A percentile compares a stretch with the other conserved stretches of the same genome.
These are phyloP conservation scores for Mus spicilegus DNA, from an alignment of 2,113 vertebrate species.

Conservation along the genomic window DNA sequence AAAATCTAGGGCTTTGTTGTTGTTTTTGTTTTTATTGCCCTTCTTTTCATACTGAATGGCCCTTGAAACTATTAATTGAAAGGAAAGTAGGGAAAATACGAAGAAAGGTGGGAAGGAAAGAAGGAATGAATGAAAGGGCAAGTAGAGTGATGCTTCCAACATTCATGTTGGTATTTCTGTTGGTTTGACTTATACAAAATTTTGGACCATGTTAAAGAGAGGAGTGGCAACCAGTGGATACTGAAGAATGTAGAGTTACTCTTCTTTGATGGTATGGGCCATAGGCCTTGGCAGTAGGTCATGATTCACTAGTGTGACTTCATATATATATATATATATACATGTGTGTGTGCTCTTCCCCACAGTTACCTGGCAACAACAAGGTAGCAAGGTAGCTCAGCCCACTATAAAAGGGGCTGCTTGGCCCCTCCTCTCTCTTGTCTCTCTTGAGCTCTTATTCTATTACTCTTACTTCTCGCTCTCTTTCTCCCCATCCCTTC, in stretches of 20 bases:
- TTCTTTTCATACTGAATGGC: background rate
- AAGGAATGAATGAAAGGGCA: accelerated
- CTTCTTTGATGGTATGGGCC: background rate
- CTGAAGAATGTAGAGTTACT: background rate
- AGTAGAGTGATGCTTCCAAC: accelerated
- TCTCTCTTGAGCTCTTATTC: too few relatives aligned
- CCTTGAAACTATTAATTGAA: background rate
- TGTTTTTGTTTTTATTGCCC: background rate
- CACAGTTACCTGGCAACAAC: too few relatives aligned
- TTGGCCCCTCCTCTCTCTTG: too few relatives aligned
- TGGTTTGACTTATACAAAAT: background rate
- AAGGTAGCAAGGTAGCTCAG: too few relatives aligned
- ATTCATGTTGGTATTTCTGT: background rate
- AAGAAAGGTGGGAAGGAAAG: background rate
- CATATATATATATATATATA: too few relatives aligned
- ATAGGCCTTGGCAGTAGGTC: background rate
- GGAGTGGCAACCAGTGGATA: accelerated
- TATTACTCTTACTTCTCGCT: too few relatives aligned
- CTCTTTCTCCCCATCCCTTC: too few relatives aligned
- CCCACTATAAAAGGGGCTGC: too few relatives aligned
- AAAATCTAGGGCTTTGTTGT: too few relatives aligned
- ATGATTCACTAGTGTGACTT: background rate
- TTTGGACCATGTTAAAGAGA: background rate
- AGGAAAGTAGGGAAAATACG: too few relatives aligned
- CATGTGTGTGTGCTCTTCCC: background rate